These are phyloP conservation scores for Coregonus clupeaformis DNA, from an alignment of 2,113 vertebrate species.

Conservation along the genomic window DNA sequence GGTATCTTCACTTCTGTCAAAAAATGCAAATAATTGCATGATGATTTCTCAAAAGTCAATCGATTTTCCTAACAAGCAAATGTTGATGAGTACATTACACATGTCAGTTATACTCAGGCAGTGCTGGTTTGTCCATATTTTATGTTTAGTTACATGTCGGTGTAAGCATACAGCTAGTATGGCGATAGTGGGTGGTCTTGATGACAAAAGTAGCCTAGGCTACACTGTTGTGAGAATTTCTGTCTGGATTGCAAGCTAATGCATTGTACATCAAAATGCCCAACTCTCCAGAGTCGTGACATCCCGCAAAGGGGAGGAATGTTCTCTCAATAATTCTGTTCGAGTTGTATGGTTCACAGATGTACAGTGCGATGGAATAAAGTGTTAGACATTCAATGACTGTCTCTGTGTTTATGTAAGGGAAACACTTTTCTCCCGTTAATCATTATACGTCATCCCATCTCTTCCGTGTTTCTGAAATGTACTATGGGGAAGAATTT, in stretches of 20 bases:
- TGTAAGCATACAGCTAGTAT: constrained; percentile 35
- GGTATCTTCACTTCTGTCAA: constrained; percentile 42
- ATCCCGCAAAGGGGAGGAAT: constrained; percentile 14
- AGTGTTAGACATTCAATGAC: constrained; percentile 26
- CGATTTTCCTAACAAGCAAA: constrained; percentile 53
- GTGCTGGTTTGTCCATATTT: constrained; percentile 29
- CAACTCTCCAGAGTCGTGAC: constrained; percentile 22
- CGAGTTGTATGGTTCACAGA: constrained; percentile 4
- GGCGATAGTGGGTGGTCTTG: constrained; percentile 47
- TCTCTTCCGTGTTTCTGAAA: constrained; percentile 49
- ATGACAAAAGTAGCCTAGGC: neutral
- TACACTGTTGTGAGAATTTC: constrained; percentile 30
- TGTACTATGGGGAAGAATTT: no score
- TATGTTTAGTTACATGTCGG: constrained; percentile 51
- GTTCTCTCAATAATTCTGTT: neutral
- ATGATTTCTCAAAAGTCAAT: neutral
- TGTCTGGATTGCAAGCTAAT: constrained; percentile 24
- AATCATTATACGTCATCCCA: constrained; percentile 26
- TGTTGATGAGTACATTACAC: constrained; percentile 31
- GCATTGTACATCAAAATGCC: neutral
- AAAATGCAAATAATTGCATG: constrained; percentile 33
- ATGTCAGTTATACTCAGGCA: constrained; percentile 5
- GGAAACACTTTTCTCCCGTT: no score
- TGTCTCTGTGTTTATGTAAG: constrained; percentile 63
- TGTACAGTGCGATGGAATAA: constrained; percentile 52